These are phyloP conservation scores for Pammene fasciana DNA, from an alignment of 2,888 invertebrate genomes.

Conservation along the genomic window DNA sequence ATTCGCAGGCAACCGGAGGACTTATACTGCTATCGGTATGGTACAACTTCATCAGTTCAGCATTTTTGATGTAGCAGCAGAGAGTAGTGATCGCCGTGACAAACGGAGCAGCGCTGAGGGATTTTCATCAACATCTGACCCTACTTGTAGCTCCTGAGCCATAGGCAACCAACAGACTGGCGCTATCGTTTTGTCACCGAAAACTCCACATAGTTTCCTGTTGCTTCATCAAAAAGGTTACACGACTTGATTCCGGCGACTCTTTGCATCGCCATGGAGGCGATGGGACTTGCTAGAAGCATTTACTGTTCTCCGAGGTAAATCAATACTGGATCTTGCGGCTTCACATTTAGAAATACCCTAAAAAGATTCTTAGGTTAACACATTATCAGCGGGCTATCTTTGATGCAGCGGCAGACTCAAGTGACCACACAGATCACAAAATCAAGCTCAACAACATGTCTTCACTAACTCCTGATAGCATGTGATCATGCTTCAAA, in stretches of 20 bases:
- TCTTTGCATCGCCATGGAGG: no score
- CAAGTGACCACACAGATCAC: not conserved
- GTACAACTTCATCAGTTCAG: not conserved
- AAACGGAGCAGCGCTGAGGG: not conserved
- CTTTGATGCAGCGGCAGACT: conserved; percentile 11
- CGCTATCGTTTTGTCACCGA: not conserved
- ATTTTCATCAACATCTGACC: not conserved
- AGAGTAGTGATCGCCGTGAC: no score
- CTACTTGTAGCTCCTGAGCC: no score
- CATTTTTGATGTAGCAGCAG: conserved; percentile 19
- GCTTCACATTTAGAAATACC: no score
- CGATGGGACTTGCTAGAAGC: not conserved
- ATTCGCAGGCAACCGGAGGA: no score
- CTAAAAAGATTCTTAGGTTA: no score
- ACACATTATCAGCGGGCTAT: conserved; percentile 7
- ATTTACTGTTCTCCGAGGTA: not conserved
- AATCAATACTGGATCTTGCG: not conserved
- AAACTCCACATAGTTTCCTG: not conserved
- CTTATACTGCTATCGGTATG: no score
- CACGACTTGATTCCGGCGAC: not conserved
- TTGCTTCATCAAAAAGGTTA: conserved; percentile 1
- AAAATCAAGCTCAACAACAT: not conserved
- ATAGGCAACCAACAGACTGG: no score
- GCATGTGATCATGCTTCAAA: no score
- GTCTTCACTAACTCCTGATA: not conserved